Conservation (phyloP, 2,888 invertebrate species). For the Drosophila atripex region DNA sequence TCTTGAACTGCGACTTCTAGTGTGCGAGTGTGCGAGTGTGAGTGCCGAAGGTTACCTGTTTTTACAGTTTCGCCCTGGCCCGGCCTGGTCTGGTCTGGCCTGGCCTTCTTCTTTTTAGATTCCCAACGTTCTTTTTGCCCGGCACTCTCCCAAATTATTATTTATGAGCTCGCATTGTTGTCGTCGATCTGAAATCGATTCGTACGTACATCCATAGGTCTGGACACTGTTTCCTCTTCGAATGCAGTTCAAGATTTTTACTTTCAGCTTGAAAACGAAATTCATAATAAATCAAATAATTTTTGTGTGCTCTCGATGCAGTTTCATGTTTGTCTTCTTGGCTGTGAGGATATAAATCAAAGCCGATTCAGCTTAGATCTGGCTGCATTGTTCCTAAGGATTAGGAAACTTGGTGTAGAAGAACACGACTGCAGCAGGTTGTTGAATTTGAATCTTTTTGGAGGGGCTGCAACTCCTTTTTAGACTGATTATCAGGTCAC, state of each 20-base stretch:
- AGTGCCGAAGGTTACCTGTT: conserved; percentile 73
- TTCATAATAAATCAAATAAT: conserved; percentile 70
- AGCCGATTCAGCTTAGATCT: conserved; percentile 52
- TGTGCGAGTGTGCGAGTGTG: no score
- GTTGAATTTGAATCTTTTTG: neutral
- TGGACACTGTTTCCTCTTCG: conserved; percentile 13
- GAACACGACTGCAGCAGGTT: conserved; percentile 22
- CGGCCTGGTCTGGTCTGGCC: conserved; percentile 23
- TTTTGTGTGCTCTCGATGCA: conserved; percentile 61
- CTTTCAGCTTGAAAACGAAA: conserved; percentile 69
- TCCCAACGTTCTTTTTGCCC: conserved; percentile 44
- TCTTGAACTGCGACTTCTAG: conserved; percentile 15
- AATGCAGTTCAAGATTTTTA: conserved; percentile 64
- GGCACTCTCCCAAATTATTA: conserved; percentile 67
- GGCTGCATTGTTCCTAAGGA: conserved; percentile 24
- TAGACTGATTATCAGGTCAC: conserved; percentile 6
- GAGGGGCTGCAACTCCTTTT: neutral
- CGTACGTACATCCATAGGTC: conserved; percentile 25
- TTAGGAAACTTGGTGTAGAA: conserved; percentile 3
- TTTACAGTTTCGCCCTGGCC: conserved; percentile 61
- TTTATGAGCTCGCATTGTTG: conserved; percentile 79
- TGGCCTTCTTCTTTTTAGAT: conserved; percentile 47
- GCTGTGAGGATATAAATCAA: conserved; percentile 63
- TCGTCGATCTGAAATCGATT: conserved; percentile 70
- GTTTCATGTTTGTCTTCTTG: conserved; percentile 37